Evolutionary conservation across 2,888 invertebrate genomes (phyloP).

Genomic region (Tethea ocularis): DNA sequence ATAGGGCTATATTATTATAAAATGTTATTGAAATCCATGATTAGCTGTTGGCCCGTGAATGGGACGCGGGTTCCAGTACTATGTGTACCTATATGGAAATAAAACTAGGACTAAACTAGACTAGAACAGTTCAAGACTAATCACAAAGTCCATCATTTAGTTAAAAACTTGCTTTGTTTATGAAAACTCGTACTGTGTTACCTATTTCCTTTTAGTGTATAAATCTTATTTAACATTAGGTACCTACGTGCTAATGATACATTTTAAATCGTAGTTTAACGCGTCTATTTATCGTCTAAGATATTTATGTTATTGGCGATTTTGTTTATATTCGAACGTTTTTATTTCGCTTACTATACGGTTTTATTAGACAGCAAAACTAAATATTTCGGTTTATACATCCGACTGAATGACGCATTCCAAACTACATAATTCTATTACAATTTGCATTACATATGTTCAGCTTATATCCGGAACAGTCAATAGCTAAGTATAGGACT

Average conservation of each 20-base stretch:
- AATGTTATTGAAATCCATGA: no score
- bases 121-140: no score
- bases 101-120: no score
- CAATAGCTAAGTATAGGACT: no score
- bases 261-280: not conserved
- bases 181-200: no score
- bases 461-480: conserved; percentile 11
- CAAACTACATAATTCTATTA: conserved; percentile 26
- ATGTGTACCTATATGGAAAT: no score
- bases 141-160: no score
- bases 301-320: conserved; percentile 10
- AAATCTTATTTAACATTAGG: not conserved
- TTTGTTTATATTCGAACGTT: conserved; percentile 21
- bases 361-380: conserved; percentile 27
- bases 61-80: no score
- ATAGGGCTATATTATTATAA: not conserved
- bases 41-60: no score
- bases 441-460: conserved; percentile 23
- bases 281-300: conserved; percentile 2
- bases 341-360: conserved; percentile 23
- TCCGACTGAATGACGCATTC: conserved; percentile 28
- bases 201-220: not conserved
- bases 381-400: conserved; percentile 15
- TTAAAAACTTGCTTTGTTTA: no score
- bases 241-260: no score